Conservation (phyloP, 92 coral and sea anemone genomes). For the Parazoanthus swiftii region DNA sequence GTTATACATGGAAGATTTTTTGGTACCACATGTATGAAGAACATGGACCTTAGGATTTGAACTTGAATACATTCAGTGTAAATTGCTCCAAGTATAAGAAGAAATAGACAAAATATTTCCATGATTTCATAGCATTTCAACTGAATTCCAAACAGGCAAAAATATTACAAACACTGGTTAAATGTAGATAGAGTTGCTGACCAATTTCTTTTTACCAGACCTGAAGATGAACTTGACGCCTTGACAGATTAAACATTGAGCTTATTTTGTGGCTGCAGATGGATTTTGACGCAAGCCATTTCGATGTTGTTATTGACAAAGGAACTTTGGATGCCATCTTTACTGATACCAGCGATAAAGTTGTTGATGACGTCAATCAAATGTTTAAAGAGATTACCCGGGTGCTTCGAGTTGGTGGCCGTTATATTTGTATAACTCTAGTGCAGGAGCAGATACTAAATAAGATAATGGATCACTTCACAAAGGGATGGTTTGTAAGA, state of each 20-base stretch:
- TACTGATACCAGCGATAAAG: constrained; percentile 44
- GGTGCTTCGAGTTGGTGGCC: constrained; percentile 79
- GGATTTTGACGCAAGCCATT: constrained; percentile 62
- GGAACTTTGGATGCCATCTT: constrained; percentile 81
- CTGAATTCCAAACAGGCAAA: too few relatives aligned
- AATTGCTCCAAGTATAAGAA: too few relatives aligned
- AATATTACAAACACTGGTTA: too few relatives aligned
- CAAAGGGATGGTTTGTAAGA: constrained; percentile 87
- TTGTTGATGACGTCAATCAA: constrained; percentile 52
- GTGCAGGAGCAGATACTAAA: constrained; percentile 81
- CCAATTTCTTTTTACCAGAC: too few relatives aligned
- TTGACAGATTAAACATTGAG: background rate
- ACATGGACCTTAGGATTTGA: too few relatives aligned
- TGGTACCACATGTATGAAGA: too few relatives aligned
- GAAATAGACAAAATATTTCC: too few relatives aligned
- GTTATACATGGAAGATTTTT: too few relatives aligned
- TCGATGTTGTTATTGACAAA: constrained; percentile 80
- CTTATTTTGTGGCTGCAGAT: constrained; percentile 44
- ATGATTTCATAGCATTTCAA: too few relatives aligned
- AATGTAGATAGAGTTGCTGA: too few relatives aligned
- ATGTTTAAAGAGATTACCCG: constrained; percentile 68
- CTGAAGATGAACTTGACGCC: too few relatives aligned
- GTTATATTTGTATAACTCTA: constrained; percentile 79
- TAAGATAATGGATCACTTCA: constrained; percentile 68
- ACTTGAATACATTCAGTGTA: too few relatives aligned